Evolutionary conservation across 1,140 invertebrate genomes (phyloP), one percentile per base, ranked within the genome.

Genomic region (Dendrolimus kikuchii): DNA sequence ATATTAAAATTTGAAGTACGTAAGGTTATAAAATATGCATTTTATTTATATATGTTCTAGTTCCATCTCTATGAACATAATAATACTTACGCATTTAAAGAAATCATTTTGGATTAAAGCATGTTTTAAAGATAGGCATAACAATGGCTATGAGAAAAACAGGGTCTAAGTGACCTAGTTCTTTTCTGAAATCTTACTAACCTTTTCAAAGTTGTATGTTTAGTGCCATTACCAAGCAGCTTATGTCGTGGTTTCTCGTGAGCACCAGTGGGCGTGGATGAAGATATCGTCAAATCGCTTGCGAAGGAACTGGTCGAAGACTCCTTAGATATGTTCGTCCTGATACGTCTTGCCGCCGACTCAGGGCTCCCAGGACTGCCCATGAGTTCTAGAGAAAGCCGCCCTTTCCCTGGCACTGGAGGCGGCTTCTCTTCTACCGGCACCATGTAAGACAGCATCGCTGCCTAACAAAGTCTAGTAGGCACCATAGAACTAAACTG

Each of bases 361-460:
- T 81, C 80, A 7, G 74, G 83, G 59, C 74, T 80, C 38, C 70
- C 75, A 10, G 77, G 73, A 49, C 70, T 77, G 38, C 63, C 67
- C 10, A 74, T 74, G 52, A 88, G 67, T 62, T 88, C 84, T 59
- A 90, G 69, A 40, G 89, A 87, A 55, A 89, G 68, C 55, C 89
- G 85, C 8, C 76, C 77, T 61, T 89, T 89, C 6, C 71, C 82
- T 6, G 89, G 89, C 46, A 74, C 89, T 55, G 88, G 88, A 7
- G 89, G 90, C 10, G 90, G 90, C 71, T 91, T 91, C 63, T 91
- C 90, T 57, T 91, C 90, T 52, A 91, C 88, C 23, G 91, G 90
- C 61, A 91, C 85, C 89, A 92, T 91, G 70, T 92, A 92, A 40
- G 91, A 91, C 75, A 92, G 79, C 91, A 92, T 92, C 59, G 71